phyloP scores from a whole-genome alignment of 2,113 vertebrate species.

The Pseudopipra pipra region DNA sequence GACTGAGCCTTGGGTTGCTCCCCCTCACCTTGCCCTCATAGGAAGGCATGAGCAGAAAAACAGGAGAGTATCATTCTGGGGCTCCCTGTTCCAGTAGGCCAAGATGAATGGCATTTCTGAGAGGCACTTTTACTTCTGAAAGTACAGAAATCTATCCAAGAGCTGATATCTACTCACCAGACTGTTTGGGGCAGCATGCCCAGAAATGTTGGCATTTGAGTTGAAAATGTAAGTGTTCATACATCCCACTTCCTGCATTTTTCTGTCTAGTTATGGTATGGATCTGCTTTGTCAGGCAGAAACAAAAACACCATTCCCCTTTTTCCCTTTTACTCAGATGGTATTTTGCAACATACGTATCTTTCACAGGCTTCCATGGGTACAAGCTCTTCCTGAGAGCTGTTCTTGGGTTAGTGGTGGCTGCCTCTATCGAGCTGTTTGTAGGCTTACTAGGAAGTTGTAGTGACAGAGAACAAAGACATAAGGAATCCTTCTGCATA shows the following conservation, averaged over 20 bases:
- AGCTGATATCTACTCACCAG: not conserved
- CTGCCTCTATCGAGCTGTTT: slow-evolving; percentile 77
- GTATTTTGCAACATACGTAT: slow-evolving; percentile 80
- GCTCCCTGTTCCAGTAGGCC: not conserved
- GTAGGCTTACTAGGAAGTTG: slow-evolving; percentile 81
- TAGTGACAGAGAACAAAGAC: slow-evolving; percentile 81
- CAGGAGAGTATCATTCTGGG: rapidly evolving
- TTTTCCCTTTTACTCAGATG: slow-evolving; percentile 65
- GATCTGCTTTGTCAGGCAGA: not conserved
- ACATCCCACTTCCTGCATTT: not conserved
- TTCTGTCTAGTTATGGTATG: not conserved
- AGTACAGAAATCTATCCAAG: not conserved
- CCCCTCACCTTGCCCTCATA: not conserved
- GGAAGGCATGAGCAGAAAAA: not conserved
- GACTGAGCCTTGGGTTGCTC: not conserved
- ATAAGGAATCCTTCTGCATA: slow-evolving; percentile 50
- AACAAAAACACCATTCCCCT: not conserved
- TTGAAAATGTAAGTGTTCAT: not conserved
- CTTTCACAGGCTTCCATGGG: slow-evolving; percentile 77
- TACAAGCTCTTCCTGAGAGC: slow-evolving; percentile 74
- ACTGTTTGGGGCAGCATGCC: not conserved
- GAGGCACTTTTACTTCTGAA: not conserved
- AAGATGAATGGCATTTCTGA: not conserved
- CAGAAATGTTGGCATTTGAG: slow-evolving; percentile 14
- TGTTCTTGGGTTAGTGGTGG: slow-evolving; percentile 76